Base-by-base conservation (phyloP, 2,888 invertebrate genomes). In the Pandemis cinnamomeana region DNA sequence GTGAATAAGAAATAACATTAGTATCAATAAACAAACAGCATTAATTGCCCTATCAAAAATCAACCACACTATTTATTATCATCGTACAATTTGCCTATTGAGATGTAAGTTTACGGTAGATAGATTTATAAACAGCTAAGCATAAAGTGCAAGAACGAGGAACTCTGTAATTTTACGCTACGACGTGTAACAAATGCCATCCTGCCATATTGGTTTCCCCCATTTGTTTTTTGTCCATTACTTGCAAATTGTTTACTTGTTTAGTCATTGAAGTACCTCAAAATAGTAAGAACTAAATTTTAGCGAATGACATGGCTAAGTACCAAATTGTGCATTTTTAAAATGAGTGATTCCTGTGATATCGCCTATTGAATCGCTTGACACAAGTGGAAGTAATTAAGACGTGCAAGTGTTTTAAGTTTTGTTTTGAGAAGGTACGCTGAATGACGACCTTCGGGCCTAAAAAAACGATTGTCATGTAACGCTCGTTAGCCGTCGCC, bases 131-230 rank as follows among this genome's bases (percentile, higher is more conserved):
- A 55, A 58, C 58, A 58, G 11, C 58, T 58, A 11, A 58, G 58
- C 2, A 11, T 27, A 41, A 51, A 8, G n/a, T 67, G 53, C 42
- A 44, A 58, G 44, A 67, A 36, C 51, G 66, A 36, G 41, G 67
- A 42, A 55, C 27, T 76, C 77, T 75, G 77, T 77, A 81, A 81
- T 83, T 82, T 83, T 79, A 80, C 82, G 82, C 78, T 79, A 82
- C 75, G 77, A 75, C 75, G 82, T 84, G 82, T 83, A 79, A 81
- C 83, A 79, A 84, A 84, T 83, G 79, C 76, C 80, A 82, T 83
- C 82, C 81, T 79, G 80, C 71, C 75, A 75, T 77, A 80, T 77
- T 78, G 68, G 78, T 78, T 84, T 83, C 81, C 79, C 78, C 77
- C 75, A 72, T 64, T 71, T 76, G 72, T 80, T 79, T 80, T 81